phyloP scores from a whole-genome alignment of 30 jellyfish, hydroid and myxozoan species.

The Turritopsis rubra region DNA sequence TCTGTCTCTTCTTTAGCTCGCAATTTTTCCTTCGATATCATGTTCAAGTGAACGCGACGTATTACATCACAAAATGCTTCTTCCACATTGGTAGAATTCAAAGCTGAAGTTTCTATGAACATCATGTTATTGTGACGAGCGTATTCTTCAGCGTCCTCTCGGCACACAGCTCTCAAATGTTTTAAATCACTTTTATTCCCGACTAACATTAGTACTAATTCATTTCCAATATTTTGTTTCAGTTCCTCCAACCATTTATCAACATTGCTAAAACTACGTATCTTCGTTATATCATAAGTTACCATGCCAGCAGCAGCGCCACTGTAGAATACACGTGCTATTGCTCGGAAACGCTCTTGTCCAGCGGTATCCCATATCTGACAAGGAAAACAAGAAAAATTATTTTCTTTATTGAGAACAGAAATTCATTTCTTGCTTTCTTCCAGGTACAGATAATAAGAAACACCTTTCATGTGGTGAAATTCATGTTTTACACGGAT shows the following conservation, averaged over 20 bases:
- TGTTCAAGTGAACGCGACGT: background rate
- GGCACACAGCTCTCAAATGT: slow-evolving; percentile 14
- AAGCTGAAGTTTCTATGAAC: slow-evolving; percentile 26
- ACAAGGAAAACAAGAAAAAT: background rate
- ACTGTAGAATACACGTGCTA: slow-evolving; percentile 22
- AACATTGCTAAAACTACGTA: background rate
- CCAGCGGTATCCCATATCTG: slow-evolving; percentile 40
- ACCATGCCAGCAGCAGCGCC: slow-evolving; percentile 28
- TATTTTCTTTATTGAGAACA: too few species aligned
- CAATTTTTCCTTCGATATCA: background rate
- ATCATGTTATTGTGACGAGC: background rate
- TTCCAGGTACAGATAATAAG: too few species aligned
- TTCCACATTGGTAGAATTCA: slow-evolving; percentile 25
- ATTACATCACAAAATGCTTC: slow-evolving; percentile 18
- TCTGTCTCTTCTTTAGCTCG: background rate
- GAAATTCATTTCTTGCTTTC: too few species aligned
- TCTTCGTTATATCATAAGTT: slow-evolving; percentile 19
- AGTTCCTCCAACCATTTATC: slow-evolving; percentile 19
- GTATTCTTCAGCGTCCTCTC: slow-evolving; percentile 11
- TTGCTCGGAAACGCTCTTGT: slow-evolving; percentile 36
- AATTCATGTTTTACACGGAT: too few species aligned
- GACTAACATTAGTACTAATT: slow-evolving; percentile 2
- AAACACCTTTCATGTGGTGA: too few species aligned
- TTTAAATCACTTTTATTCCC: slow-evolving; percentile 24
- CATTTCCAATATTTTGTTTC: background rate